Conservation (phyloP, 2,888 invertebrate species). For the Hirtodrosophila alboralis region DNA sequence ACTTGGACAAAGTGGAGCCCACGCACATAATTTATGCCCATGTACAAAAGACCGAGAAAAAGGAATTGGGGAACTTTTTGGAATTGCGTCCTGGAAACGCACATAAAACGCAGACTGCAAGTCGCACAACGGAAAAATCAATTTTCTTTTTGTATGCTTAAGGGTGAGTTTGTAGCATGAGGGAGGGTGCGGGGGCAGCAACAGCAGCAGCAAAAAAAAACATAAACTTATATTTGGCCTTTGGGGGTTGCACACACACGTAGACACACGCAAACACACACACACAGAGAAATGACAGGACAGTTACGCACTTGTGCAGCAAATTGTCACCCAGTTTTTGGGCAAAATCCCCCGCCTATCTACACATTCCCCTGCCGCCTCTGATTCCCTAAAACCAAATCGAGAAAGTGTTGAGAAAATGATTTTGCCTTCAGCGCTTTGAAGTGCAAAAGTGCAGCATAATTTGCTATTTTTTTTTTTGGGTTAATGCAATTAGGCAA, state of each 20-base stretch:
- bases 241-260: slow-evolving; percentile 50
- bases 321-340: slow-evolving; percentile 68
- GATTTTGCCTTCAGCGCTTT: slow-evolving; percentile 46
- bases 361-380: neutral
- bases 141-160: slow-evolving; percentile 68
- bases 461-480: no score
- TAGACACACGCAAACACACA: slow-evolving; percentile 8
- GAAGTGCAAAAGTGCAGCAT: slow-evolving; percentile 77
- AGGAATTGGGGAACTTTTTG: slow-evolving; percentile 25
- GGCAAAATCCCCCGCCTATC: slow-evolving; percentile 11
- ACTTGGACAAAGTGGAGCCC: slow-evolving; percentile 20
- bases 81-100: slow-evolving; percentile 48
- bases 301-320: slow-evolving; percentile 73
- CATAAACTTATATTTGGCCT: slow-evolving; percentile 42
- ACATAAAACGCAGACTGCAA: slow-evolving; percentile 77
- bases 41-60: slow-evolving; percentile 42
- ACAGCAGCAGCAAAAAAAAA: slow-evolving; percentile 18
- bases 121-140: slow-evolving; percentile 66
- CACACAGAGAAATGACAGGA: neutral
- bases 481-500: slow-evolving; percentile 77
- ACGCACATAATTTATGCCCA: slow-evolving; percentile 71
- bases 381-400: neutral
- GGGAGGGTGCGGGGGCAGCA: neutral
- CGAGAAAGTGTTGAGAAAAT: slow-evolving; percentile 20
- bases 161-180: slow-evolving; percentile 32